A percentile compares a stretch with the other conserved stretches of the same genome.
Conservation (phyloP, 64 coral and sea anemone species). For the Actinia equina region DNA sequence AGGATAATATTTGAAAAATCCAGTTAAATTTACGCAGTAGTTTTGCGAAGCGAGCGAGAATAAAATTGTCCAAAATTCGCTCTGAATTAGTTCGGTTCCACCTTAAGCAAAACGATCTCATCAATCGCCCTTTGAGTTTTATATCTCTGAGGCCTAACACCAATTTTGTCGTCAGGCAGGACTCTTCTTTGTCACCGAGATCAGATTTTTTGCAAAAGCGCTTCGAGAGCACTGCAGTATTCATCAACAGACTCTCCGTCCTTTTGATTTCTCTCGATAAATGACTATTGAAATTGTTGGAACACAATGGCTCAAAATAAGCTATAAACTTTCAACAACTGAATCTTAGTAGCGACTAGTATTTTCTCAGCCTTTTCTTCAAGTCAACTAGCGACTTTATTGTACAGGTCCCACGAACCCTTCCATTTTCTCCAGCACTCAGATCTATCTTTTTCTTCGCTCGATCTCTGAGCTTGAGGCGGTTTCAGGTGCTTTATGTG, state of each 20-base stretch:
- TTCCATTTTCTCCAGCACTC: slow-evolving; percentile 58
- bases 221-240: slow-evolving; percentile 32
- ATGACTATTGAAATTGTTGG: slow-evolving; percentile 56
- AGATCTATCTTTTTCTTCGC: slow-evolving; percentile 45
- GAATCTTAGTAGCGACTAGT: slow-evolving; percentile 22
- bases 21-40: too few relatives aligned
- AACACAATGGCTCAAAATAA: slow-evolving; percentile 43
- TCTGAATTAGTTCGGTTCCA: too few relatives aligned
- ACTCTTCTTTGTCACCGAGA: slow-evolving; percentile 34
- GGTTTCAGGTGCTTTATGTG: slow-evolving; percentile 55
- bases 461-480: slow-evolving; percentile 33
- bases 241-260: slow-evolving; percentile 44
- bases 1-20: too few relatives aligned
- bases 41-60: too few relatives aligned
- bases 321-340: slow-evolving; percentile 48
- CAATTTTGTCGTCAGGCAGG: slow-evolving; percentile 50
- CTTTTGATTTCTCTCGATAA: slow-evolving; percentile 55
- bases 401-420: slow-evolving; percentile 32
- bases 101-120: neutral
- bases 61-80: too few relatives aligned
- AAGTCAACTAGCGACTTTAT: slow-evolving; percentile 47
- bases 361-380: slow-evolving; percentile 31
- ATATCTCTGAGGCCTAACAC: slow-evolving; percentile 44
- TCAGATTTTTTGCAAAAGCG: slow-evolving; percentile 30
- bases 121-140: slow-evolving; percentile 39